A percentile compares a stretch with the other conserved stretches of the same genome.
Conservation (phyloP, 1,140 invertebrate species). For the Drosophila chauvacae region DNA sequence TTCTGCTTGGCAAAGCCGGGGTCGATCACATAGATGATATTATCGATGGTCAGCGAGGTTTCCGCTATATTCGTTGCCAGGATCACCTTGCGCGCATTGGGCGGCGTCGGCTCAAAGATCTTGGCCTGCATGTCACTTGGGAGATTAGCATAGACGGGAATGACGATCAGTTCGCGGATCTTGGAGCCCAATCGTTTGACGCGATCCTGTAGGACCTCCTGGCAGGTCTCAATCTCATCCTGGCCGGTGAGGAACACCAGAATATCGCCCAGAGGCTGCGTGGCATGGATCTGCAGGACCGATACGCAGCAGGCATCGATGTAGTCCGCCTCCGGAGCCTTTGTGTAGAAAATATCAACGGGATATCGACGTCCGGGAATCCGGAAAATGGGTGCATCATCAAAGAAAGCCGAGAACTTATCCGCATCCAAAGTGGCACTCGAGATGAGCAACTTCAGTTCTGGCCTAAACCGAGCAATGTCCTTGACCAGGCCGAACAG, state of each 20-base stretch:
- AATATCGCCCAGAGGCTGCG: slow-evolving; percentile 97
- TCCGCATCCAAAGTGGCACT: slow-evolving; percentile 99
- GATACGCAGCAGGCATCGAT: slow-evolving; percentile 98
- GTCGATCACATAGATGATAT: slow-evolving; percentile 99
- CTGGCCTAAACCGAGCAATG: slow-evolving; percentile 96
- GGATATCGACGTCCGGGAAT: slow-evolving; percentile 95
- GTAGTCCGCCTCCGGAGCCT: slow-evolving; percentile 99
- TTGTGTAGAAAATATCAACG: slow-evolving; percentile 99
- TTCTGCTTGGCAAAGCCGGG: slow-evolving; percentile 99
- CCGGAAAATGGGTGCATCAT: slow-evolving; percentile 98
- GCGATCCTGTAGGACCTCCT: slow-evolving; percentile 96
- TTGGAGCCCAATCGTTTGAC: slow-evolving; percentile 95
- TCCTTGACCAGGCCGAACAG: slow-evolving; percentile 99
- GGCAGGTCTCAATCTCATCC: slow-evolving; percentile 98
- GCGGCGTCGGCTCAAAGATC: slow-evolving; percentile 98
- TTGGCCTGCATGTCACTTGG: slow-evolving; percentile 99
- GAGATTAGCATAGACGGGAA: slow-evolving; percentile 99
- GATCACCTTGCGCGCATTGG: slow-evolving; percentile 97
- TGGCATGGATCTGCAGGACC: slow-evolving; percentile 98
- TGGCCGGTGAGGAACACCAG: slow-evolving; percentile 98
- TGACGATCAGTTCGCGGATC: slow-evolving; percentile 95
- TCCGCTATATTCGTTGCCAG: slow-evolving; percentile 99
- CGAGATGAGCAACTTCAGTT: slow-evolving; percentile 98
- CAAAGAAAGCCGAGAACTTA: slow-evolving; percentile 99
- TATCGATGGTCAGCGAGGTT: slow-evolving; percentile 99